Evolutionary conservation across 2,113 vertebrate species (phyloP).

Genomic region (Elachura formosa): DNA sequence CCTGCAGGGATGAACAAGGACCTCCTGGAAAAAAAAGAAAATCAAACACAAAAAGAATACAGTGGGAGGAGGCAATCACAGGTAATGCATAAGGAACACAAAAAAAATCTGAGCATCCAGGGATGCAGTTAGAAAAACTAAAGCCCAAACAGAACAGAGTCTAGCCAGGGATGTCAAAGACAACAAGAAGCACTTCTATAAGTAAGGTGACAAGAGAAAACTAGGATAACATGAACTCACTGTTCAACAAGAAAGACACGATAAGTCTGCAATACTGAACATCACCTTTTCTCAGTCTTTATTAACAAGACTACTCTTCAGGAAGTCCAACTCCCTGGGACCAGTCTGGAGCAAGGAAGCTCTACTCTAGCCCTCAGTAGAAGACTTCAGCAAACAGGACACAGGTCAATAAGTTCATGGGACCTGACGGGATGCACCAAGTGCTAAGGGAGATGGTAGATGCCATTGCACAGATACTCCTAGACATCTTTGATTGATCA

Average conservation of each 20-base stretch:
- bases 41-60: not conserved
- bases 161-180: not conserved
- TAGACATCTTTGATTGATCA: not conserved
- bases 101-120: not conserved
- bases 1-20: not conserved
- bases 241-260: rapidly evolving
- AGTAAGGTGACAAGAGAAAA: not conserved
- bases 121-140: not conserved
- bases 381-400: not conserved
- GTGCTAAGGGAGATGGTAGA: not conserved
- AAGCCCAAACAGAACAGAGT: not conserved
- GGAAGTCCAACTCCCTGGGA: not conserved
- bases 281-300: not conserved
- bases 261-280: not conserved
- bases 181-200: not conserved
- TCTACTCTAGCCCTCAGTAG: too few species aligned
- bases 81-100: not conserved
- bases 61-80: not conserved
- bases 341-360: not conserved
- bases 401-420: not conserved
- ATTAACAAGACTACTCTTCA: not conserved
- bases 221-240: not conserved
- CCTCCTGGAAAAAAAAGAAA: not conserved
- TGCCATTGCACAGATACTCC: not conserved
- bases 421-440: not conserved